Percentiles rank a stretch among this genome's conserved stretches.
phyloP scores from a whole-genome alignment of 2,888 invertebrate species.

The Chesias legatella region DNA sequence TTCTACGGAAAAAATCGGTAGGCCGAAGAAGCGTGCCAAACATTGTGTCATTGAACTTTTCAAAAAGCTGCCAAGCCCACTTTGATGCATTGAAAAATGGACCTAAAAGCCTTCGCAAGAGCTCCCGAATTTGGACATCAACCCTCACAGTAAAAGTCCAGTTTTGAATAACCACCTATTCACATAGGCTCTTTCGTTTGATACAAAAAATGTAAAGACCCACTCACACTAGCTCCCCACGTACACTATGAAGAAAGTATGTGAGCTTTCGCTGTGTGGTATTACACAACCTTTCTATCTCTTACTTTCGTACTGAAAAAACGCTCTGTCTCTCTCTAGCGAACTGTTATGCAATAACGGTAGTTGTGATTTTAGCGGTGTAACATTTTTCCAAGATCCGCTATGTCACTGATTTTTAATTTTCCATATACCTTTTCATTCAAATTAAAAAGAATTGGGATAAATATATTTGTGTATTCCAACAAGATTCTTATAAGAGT shows the following conservation, averaged over 20 bases:
- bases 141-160: slow-evolving; percentile 44
- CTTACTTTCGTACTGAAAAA: slow-evolving; percentile 44
- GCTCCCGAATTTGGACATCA: slow-evolving; percentile 46
- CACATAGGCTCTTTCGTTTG: slow-evolving; percentile 65
- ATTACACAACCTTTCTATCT: slow-evolving; percentile 70
- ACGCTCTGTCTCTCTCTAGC: slow-evolving; percentile 47
- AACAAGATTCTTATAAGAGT: slow-evolving; percentile 15
- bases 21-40: slow-evolving; percentile 69
- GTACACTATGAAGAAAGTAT: slow-evolving; percentile 63
- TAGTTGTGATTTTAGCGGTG: slow-evolving; percentile 71
- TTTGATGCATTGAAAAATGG: slow-evolving; percentile 39
- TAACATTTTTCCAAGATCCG: slow-evolving; percentile 74
- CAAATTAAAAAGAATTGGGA: too few relatives aligned
- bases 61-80: slow-evolving; percentile 55
- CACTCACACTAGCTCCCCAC: slow-evolving; percentile 50
- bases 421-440: not conserved
- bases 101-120: slow-evolving; percentile 36
- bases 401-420: slow-evolving; percentile 40
- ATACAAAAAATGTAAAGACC: slow-evolving; percentile 63
- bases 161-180: slow-evolving; percentile 54
- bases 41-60: slow-evolving; percentile 72
- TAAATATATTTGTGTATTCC: not conserved
- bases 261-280: slow-evolving; percentile 75
- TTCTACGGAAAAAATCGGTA: slow-evolving; percentile 63
- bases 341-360: slow-evolving; percentile 78